Base-by-base conservation (phyloP, 2,113 vertebrate species). In the Emberiza fucata region DNA sequence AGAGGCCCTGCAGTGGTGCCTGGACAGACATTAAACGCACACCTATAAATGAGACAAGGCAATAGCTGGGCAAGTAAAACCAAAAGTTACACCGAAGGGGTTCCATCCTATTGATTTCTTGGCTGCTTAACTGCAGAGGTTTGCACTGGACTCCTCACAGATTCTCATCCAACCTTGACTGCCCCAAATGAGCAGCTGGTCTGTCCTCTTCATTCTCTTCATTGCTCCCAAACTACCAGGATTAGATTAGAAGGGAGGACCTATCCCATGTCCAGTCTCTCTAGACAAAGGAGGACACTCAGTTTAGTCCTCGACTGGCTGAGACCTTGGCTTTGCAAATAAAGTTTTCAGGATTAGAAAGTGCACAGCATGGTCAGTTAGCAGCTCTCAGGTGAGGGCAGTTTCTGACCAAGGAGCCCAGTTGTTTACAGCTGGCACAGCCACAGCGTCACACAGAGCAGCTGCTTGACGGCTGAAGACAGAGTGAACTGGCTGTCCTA, bases 401-500 rank as follows among this genome's bases (percentile, higher is more conserved):
- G 11, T 27, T 63, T 73, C 66, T 61, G 33, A 91, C 28, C 19
- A 4, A 50, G 9, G 14, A 72, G 20, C 14, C 12, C 17, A 44
- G 9, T 1, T 73, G 28, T 45, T 78, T 39, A 37, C 60, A 78
- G 84, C 33, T 59, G 54, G 31, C 84, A 35, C 23, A 37, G 29
- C 33, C 33, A 20, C 37, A 4, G 12, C 31, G 53, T 47, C 45
- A 80, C 53, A 56, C 24, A 29, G 5, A 65, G 35, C 9, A 57
- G 50, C 50, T 81, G 42, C 69, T 29, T n/a, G 39, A 29, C 18
- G 42, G 12, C 64, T 80, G 35, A 66, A 31, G 27, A 35, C 51
- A 45, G 16, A 0, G 8, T 8, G 39, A 66, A 28, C 35, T 2
- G 0, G 14, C 31, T 81, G 42, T 35, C 6, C 0, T 11, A 64